phyloP scores from a whole-genome alignment of 35 echinoderm and acorn worm species.

The Anneissia japonica region DNA sequence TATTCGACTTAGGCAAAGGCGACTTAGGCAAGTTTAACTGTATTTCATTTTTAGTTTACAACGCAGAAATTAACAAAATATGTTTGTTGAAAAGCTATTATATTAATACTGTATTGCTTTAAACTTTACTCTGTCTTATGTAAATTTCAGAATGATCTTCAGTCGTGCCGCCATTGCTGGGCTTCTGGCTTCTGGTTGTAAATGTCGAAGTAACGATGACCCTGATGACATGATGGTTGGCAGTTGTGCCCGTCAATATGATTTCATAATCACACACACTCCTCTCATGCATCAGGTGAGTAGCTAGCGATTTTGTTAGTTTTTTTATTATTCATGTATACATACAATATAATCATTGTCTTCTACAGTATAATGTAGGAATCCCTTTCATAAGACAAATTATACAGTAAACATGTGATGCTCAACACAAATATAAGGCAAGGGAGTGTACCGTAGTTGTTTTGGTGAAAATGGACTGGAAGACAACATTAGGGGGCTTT shows the following conservation, averaged over 20 bases:
- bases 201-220: constrained; percentile 68
- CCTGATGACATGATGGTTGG: constrained; percentile 99
- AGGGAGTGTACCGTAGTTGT: too few species aligned
- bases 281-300: constrained; percentile 94
- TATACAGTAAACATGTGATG: too few species aligned
- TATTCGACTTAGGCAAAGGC: too few species aligned
- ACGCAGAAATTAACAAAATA: not conserved
- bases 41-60: too few species aligned
- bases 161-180: constrained; percentile 47
- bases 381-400: not conserved
- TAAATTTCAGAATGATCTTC: constrained; percentile 70
- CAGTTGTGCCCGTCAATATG: constrained; percentile 62
- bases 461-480: too few species aligned
- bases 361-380: not conserved
- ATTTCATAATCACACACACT: constrained; percentile 58
- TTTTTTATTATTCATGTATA: not conserved
- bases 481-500: too few species aligned
- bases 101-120: too few species aligned
- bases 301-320: not conserved
- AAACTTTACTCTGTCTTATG: not conserved
- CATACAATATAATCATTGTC: not conserved
- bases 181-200: constrained; percentile 49
- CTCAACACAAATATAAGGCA: too few species aligned
- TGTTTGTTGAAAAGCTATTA: too few species aligned
- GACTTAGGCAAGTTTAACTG: too few species aligned